These are phyloP conservation scores for Montipora capitata DNA, from an alignment of 92 coral and sea anemone species.

Conservation along the genomic window DNA sequence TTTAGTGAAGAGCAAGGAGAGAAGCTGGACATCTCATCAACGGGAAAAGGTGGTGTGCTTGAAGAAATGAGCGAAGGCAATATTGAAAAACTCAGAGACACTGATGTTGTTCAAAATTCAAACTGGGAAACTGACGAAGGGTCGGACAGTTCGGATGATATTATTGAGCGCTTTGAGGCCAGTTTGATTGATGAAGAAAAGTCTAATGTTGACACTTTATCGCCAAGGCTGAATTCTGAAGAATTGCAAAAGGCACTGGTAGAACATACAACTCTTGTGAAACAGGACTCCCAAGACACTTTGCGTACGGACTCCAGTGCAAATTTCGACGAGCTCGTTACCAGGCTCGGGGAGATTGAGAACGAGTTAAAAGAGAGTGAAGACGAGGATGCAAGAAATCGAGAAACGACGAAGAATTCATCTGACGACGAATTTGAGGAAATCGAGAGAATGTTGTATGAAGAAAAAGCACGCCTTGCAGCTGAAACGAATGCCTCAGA, in stretches of 20 bases:
- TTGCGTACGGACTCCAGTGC: constrained; percentile 25
- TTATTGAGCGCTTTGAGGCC: constrained; percentile 51
- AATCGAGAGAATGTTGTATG: constrained; percentile 68
- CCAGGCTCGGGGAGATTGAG: constrained; percentile 50
- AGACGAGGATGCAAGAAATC: constrained; percentile 10
- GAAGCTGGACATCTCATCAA: not conserved
- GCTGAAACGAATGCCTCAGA: constrained; percentile 11
- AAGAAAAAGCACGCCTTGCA: constrained; percentile 57
- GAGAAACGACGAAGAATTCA: constrained; percentile 19
- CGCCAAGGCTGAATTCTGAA: not conserved
- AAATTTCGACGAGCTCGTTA: constrained; percentile 27
- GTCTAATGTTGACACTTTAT: not conserved
- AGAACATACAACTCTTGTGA: not conserved
- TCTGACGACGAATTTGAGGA: constrained; percentile 84
- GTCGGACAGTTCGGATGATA: constrained; percentile 49
- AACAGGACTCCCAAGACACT: constrained; percentile 1
- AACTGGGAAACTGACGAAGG: constrained; percentile 10
- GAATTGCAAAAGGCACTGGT: not conserved
- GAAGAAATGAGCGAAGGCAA: not conserved
- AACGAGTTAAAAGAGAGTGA: constrained; percentile 52
- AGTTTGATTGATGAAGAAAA: constrained; percentile 15
- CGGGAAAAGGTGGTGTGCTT: not conserved
- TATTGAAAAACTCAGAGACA: not conserved
- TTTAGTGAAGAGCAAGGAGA: constrained; percentile 4
- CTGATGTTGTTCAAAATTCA: not conserved